Conservation (phyloP, 2,888 invertebrate genomes). For the Escarpia spicata region DNA sequence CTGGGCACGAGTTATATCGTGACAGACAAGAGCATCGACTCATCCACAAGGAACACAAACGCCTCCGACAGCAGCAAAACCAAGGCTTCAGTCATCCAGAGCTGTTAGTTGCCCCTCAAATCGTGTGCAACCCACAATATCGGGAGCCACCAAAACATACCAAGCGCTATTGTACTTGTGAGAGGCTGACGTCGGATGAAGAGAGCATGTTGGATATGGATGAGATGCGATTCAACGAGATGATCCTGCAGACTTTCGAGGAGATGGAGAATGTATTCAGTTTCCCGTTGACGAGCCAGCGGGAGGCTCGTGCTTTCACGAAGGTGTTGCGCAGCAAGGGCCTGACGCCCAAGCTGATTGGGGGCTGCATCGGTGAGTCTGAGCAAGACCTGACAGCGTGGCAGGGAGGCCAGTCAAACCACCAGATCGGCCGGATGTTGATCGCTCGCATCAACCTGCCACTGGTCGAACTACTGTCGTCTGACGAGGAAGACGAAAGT, state of each 20-base stretch:
- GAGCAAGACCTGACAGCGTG: slow-evolving; percentile 41
- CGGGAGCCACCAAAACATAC: not conserved
- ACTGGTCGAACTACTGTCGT: slow-evolving; percentile 32
- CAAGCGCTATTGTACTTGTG: not conserved
- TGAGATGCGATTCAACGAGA: not conserved
- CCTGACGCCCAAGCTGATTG: slow-evolving; percentile 32
- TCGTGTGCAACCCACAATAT: not conserved
- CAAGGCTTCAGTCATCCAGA: not conserved
- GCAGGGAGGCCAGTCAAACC: slow-evolving; percentile 37
- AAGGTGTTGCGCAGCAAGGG: slow-evolving; percentile 38
- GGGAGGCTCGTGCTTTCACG: slow-evolving; percentile 39
- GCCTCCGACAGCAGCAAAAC: not conserved
- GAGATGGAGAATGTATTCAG: slow-evolving; percentile 38
- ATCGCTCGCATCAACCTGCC: slow-evolving; percentile 38
- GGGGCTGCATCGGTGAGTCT: slow-evolving; percentile 37
- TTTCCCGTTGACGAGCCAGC: slow-evolving; percentile 37
- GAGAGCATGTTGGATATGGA: slow-evolving; percentile 3
- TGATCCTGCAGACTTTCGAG: slow-evolving; percentile 37
- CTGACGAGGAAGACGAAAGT: slow-evolving; percentile 32
- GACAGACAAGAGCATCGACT: not conserved
- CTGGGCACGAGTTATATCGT: not conserved
- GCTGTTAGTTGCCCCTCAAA: not conserved
- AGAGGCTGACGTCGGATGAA: not conserved
- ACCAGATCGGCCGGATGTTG: slow-evolving; percentile 36
- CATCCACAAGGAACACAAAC: not conserved